phyloP scores from a whole-genome alignment of 2,113 vertebrate species.

The Centropus unirufus region DNA sequence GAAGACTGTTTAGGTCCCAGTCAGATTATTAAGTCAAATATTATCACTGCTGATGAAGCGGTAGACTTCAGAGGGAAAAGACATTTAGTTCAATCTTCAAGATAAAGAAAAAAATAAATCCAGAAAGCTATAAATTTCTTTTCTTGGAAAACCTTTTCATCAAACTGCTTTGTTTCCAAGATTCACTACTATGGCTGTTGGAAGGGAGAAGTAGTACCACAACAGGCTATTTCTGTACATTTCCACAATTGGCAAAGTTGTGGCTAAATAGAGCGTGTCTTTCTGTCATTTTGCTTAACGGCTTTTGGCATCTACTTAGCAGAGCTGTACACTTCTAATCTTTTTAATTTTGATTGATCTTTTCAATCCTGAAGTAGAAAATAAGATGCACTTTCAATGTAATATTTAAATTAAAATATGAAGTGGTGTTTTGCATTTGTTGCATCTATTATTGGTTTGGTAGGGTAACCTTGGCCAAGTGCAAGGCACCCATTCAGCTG shows the following conservation, averaged over 20 bases:
- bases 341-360: constrained; percentile 41
- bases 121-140: background rate
- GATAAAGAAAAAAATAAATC: background rate
- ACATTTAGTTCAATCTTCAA: background rate
- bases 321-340: background rate
- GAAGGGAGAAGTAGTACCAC: background rate
- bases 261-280: background rate
- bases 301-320: constrained; percentile 26
- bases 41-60: background rate
- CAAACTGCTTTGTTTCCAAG: background rate
- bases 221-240: background rate
- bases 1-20: background rate
- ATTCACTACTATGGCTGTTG: background rate
- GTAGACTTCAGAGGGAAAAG: background rate
- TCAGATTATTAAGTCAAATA: background rate
- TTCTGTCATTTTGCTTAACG: constrained; percentile 18
- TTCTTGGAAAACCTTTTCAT: background rate
- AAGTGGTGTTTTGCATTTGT: background rate
- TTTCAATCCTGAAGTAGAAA: constrained; percentile 33
- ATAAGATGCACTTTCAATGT: background rate
- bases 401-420: background rate
- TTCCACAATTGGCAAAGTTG: background rate
- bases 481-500: background rate
- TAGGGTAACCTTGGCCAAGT: background rate
- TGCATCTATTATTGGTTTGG: background rate